phyloP scores from a whole-genome alignment of 2,797 vertebrate genomes.

The Poeciliopsis paucimaculata region DNA sequence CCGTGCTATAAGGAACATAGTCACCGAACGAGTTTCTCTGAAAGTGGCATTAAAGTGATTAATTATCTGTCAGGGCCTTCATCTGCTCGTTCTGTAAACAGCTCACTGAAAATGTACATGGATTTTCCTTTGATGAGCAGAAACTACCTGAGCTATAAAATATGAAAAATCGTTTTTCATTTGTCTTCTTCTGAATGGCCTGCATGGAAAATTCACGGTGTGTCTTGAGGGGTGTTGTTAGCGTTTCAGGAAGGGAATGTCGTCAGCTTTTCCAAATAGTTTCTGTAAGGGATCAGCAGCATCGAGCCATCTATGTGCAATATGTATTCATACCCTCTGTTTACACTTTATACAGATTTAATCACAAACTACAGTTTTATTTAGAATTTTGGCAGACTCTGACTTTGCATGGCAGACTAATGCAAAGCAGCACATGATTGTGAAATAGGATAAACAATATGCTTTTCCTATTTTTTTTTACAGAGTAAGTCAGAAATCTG shows the following conservation, averaged over 20 bases:
- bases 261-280: conserved; percentile 68
- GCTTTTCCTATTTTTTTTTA: not conserved
- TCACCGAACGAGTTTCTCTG: conserved; percentile 24
- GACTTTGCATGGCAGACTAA: not conserved
- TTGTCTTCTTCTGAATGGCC: conserved; percentile 57
- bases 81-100: conserved; percentile 32
- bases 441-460: not conserved
- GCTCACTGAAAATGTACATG: conserved; percentile 19
- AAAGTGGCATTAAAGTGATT: conserved; percentile 46
- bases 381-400: not conserved
- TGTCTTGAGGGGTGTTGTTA: conserved; percentile 66
- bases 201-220: conserved; percentile 65
- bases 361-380: not conserved
- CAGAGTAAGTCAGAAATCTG: not conserved
- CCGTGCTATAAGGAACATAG: conserved; percentile 6
- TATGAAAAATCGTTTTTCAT: conserved; percentile 57
- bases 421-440: not conserved
- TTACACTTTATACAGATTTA: not conserved
- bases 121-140: conserved; percentile 24
- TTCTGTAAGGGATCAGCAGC: conserved; percentile 68
- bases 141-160: conserved; percentile 36
- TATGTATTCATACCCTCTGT: not conserved
- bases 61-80: conserved; percentile 31
- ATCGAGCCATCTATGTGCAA: conserved; percentile 20
- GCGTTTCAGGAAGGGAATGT: conserved; percentile 62